Evolutionary conservation across 2,888 invertebrate genomes (phyloP).

Genomic region (Resseliella maxima): DNA sequence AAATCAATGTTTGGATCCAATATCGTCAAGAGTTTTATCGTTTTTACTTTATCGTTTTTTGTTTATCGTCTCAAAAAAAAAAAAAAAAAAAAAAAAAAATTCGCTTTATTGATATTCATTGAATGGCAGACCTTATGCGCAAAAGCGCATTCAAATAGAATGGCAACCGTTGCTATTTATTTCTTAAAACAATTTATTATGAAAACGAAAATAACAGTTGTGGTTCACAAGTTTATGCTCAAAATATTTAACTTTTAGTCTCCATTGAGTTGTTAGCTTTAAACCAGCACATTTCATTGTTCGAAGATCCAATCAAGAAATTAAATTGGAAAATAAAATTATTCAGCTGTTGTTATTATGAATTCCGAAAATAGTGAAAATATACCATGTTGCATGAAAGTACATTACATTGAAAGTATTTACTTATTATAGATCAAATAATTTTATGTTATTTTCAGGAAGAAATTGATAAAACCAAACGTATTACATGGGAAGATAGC

Average conservation of each 20-base stretch:
- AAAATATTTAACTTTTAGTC: not conserved
- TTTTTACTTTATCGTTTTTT: too few species aligned
- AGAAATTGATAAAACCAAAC: conserved; percentile 2
- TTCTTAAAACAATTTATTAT: conserved; percentile 9
- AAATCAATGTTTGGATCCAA: too few species aligned
- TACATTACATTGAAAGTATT: not conserved
- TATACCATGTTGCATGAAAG: conserved; percentile 33
- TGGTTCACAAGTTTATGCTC: not conserved
- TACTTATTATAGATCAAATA: too few species aligned
- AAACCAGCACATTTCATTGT: not conserved
- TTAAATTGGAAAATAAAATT: not conserved
- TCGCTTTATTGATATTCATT: too few species aligned
- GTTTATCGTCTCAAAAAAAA: too few species aligned
- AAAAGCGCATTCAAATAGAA: conserved; percentile 25
- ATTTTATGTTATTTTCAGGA: not conserved
- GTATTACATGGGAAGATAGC: not conserved
- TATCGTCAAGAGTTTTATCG: too few species aligned
- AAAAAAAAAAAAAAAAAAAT: too few species aligned
- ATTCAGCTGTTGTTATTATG: too few species aligned
- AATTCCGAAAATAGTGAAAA: not conserved
- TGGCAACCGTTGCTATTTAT: conserved; percentile 55
- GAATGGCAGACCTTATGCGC: not conserved
- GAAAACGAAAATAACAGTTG: not conserved
- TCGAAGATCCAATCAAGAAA: not conserved
- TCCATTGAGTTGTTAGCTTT: conserved; percentile 7